These are phyloP conservation scores for Tenodera sinensis DNA, from an alignment of 2,888 invertebrate genomes.

Conservation along the genomic window DNA sequence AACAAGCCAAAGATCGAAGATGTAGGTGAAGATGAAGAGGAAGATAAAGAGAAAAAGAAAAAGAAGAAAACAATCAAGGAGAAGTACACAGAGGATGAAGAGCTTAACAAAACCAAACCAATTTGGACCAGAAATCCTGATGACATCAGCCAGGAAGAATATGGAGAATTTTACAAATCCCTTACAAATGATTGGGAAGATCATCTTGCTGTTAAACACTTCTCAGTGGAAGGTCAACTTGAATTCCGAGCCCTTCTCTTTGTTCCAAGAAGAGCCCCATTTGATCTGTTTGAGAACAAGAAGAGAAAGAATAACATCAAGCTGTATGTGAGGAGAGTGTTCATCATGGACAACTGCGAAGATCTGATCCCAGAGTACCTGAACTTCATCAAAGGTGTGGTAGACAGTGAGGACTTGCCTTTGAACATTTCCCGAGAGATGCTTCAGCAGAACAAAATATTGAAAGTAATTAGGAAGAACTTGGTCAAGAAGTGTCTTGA, in stretches of 20 bases:
- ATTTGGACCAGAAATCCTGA: slow-evolving; percentile 97
- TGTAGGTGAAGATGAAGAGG: slow-evolving; percentile 59
- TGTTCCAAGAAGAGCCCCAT: slow-evolving; percentile 84
- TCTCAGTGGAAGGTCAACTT: slow-evolving; percentile 88
- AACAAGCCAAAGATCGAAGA: slow-evolving; percentile 68
- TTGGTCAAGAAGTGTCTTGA: slow-evolving; percentile 98
- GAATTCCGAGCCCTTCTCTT: slow-evolving; percentile 94
- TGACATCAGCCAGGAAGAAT: slow-evolving; percentile 93
- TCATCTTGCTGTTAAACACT: slow-evolving; percentile 92
- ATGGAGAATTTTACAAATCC: slow-evolving; percentile 97
- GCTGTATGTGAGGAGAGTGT: slow-evolving; percentile 93
- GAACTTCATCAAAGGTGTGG: slow-evolving; percentile 96
- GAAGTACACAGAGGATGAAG: slow-evolving; percentile 97
- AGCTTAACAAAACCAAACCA: slow-evolving; percentile 96
- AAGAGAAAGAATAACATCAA: slow-evolving; percentile 99
- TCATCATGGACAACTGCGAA: slow-evolving; percentile 99
- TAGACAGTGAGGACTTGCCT: slow-evolving; percentile 97
- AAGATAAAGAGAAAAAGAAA: slow-evolving; percentile 67
- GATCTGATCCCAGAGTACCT: slow-evolving; percentile 98
- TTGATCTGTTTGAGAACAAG: slow-evolving; percentile 94
- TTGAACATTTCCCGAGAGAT: slow-evolving; percentile 98
- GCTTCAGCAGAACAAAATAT: slow-evolving; percentile 98
- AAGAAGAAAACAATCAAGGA: slow-evolving; percentile 98
- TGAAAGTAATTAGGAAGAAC: slow-evolving; percentile 98
- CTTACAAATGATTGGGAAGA: slow-evolving; percentile 98